Evolutionary conservation across 2,113 vertebrate genomes (phyloP).

Genomic region (Tragelaphus strepsiceros): DNA sequence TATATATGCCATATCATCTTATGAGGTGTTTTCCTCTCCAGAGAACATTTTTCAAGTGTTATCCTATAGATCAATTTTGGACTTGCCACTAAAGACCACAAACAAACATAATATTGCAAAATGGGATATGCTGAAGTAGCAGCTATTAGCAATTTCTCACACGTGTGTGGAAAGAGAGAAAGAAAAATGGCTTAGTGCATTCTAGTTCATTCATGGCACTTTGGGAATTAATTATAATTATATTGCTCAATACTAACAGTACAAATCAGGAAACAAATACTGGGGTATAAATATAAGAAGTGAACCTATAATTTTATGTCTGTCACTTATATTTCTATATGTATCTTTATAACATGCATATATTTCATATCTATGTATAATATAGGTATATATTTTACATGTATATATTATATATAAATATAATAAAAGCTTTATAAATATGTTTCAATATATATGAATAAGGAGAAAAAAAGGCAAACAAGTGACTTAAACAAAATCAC

Average conservation of each 20-base stretch:
- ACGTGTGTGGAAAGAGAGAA: conserved; percentile 37
- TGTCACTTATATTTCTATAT: neutral
- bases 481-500: conserved; percentile 61
- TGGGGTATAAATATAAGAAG: neutral
- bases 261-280: neutral
- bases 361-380: neutral
- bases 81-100: neutral
- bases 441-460: neutral
- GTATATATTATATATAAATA: neutral
- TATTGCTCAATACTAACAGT: neutral
- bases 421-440: neutral
- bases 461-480: neutral
- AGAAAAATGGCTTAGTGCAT: conserved; percentile 39
- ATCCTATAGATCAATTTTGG: neutral
- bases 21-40: neutral
- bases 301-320: conserved; percentile 3
- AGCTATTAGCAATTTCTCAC: conserved; percentile 51
- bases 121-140: conserved; percentile 34
- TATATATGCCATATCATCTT: neutral
- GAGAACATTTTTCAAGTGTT: neutral
- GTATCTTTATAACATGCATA: neutral
- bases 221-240: conserved; percentile 49
- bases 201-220: conserved; percentile 44
- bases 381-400: neutral
- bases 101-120: neutral